phyloP scores from a whole-genome alignment of 2,888 invertebrate genomes.

The Tinea trinotella region DNA sequence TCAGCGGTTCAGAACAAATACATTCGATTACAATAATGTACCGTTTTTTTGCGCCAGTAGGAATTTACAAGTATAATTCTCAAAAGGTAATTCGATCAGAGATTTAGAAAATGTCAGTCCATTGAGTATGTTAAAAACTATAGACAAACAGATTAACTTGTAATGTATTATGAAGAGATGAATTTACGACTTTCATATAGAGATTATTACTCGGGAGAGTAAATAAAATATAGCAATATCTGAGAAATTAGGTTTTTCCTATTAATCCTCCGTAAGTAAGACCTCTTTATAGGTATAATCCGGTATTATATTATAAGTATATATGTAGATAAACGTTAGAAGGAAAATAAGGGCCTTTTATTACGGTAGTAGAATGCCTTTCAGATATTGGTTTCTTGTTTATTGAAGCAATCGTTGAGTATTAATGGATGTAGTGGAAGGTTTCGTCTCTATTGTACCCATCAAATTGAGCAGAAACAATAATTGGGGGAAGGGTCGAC shows the following conservation, averaged over 20 bases:
- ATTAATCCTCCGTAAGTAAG: background rate
- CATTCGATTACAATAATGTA: no score
- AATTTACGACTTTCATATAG: no score
- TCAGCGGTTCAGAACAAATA: no score
- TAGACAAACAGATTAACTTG: no score
- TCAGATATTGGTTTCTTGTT: constrained; percentile 14
- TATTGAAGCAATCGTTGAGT: constrained; percentile 16
- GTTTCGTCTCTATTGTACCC: constrained; percentile 5
- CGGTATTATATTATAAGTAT: background rate
- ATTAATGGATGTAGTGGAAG: constrained; percentile 14
- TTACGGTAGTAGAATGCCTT: constrained; percentile 7
- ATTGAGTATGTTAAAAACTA: no score
- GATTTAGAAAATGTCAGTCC: no score
- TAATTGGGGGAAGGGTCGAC: background rate
- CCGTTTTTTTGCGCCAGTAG: no score
- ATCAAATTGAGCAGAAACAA: background rate
- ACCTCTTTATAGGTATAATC: background rate
- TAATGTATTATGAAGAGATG: no score
- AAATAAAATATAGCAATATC: no score
- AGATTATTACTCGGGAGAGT: no score
- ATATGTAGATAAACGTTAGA: background rate
- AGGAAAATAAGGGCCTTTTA: constrained; percentile 15
- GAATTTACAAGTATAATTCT: no score
- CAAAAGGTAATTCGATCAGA: no score
- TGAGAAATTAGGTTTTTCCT: background rate